These are phyloP conservation scores for Spatula clypeata DNA, from an alignment of 2,797 vertebrate genomes.

Conservation along the genomic window DNA sequence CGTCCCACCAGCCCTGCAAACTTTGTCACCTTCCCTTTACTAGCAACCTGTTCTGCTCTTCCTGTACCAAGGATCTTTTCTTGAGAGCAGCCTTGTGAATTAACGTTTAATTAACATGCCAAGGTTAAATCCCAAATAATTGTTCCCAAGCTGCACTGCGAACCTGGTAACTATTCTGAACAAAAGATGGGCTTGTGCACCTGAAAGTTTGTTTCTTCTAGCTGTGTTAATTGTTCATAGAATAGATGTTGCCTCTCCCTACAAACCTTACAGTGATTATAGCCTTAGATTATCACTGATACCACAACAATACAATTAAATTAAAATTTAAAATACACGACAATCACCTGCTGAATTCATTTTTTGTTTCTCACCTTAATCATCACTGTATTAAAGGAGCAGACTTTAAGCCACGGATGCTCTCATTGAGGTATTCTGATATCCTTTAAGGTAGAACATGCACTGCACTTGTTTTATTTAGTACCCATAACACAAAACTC, in stretches of 20 bases:
- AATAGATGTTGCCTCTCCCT: not conserved
- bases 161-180: conserved; percentile 29
- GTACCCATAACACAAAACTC: not conserved
- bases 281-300: no score
- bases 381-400: accelerated
- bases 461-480: not conserved
- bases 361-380: not conserved
- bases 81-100: conserved; percentile 41
- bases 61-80: conserved; percentile 41
- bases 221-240: accelerated
- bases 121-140: conserved; percentile 44
- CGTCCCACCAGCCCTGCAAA: not conserved
- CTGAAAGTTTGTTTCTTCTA: not conserved
- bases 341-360: not conserved
- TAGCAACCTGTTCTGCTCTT: conserved; percentile 32
- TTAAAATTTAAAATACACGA: not conserved
- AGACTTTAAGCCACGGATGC: not conserved
- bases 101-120: conserved; percentile 53
- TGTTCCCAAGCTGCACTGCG: conserved; percentile 13
- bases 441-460: not conserved
- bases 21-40: not conserved
- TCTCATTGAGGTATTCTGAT: not conserved
- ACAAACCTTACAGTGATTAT: not conserved
- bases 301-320: not conserved
- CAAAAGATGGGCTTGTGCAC: not conserved